phyloP scores from a whole-genome alignment of 2,888 invertebrate genomes.

The Andrena haemorrhoa region DNA sequence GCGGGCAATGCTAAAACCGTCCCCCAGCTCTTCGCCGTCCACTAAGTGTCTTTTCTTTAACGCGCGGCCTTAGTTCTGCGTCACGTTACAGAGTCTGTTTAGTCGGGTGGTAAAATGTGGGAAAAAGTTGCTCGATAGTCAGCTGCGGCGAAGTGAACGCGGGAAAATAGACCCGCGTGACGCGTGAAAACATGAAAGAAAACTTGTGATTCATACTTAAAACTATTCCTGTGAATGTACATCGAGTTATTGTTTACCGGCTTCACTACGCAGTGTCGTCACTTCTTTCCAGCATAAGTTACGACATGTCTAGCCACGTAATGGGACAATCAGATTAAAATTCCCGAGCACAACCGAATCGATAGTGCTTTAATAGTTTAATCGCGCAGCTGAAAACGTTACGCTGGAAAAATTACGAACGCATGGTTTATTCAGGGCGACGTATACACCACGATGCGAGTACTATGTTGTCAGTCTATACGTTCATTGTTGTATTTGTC shows the following conservation, averaged over 20 bases:
- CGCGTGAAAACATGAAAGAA: background rate
- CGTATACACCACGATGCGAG: constrained; percentile 22
- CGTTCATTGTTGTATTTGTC: background rate
- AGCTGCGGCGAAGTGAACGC: constrained; percentile 1
- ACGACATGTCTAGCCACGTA: background rate
- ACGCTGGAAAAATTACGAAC: background rate
- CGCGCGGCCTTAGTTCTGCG: background rate
- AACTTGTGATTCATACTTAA: background rate
- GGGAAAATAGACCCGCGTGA: background rate
- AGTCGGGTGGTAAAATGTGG: constrained; percentile 1
- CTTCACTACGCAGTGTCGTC: background rate
- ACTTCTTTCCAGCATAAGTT: background rate
- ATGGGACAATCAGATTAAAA: background rate
- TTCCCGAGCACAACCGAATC: constrained; percentile 4
- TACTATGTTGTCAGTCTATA: constrained; percentile 1
- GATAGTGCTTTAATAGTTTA: constrained; percentile 28
- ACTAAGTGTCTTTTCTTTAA: background rate
- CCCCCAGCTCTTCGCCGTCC: background rate
- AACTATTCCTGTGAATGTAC: background rate
- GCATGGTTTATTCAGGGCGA: constrained; percentile 47
- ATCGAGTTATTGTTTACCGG: background rate
- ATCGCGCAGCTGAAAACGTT: constrained; percentile 9
- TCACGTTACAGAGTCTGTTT: background rate
- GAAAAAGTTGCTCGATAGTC: background rate
- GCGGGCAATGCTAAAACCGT: background rate